Evolutionary conservation across 1,140 invertebrate genomes (phyloP).

Genomic region (Ooceraea biroi): DNA sequence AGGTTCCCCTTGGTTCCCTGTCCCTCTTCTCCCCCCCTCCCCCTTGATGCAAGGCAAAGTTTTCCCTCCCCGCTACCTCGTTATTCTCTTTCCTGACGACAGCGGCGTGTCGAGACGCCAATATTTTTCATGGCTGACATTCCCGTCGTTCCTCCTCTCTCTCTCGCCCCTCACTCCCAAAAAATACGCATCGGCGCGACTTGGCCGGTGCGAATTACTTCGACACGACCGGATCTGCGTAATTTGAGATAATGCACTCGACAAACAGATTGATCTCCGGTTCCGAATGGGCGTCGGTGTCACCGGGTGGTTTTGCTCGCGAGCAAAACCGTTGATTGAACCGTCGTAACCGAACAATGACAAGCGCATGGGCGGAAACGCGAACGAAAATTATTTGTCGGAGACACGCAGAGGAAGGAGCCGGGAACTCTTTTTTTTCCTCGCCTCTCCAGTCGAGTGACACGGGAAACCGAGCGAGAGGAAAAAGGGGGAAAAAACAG

Average conservation of each 20-base stretch:
- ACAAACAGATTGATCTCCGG: slow-evolving; percentile 53
- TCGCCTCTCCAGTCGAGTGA: background rate
- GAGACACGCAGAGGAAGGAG: background rate
- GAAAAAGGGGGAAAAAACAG: too few species aligned
- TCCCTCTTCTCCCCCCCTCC: too few species aligned
- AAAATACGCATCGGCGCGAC: slow-evolving; percentile 17
- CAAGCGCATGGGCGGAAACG: background rate
- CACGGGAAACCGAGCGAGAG: background rate
- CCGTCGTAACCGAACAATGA: background rate
- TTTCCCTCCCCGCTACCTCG: background rate
- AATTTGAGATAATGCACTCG: slow-evolving; percentile 59
- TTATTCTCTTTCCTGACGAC: background rate
- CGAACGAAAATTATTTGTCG: slow-evolving; percentile 1
- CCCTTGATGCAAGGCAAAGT: too few species aligned
- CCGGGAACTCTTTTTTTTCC: too few species aligned
- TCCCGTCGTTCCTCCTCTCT: slow-evolving; percentile 1
- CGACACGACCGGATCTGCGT: slow-evolving; percentile 53
- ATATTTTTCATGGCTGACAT: background rate
- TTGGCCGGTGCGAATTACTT: slow-evolving; percentile 38
- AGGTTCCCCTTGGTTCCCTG: slow-evolving; percentile 35
- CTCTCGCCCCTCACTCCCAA: background rate
- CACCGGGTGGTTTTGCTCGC: slow-evolving; percentile 1
- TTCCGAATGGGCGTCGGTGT: slow-evolving; percentile 34
- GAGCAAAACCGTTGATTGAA: slow-evolving; percentile 5
- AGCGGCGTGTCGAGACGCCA: background rate